Conservation (phyloP, 1,140 invertebrate species). For the Cotesia chilonis region DNA sequence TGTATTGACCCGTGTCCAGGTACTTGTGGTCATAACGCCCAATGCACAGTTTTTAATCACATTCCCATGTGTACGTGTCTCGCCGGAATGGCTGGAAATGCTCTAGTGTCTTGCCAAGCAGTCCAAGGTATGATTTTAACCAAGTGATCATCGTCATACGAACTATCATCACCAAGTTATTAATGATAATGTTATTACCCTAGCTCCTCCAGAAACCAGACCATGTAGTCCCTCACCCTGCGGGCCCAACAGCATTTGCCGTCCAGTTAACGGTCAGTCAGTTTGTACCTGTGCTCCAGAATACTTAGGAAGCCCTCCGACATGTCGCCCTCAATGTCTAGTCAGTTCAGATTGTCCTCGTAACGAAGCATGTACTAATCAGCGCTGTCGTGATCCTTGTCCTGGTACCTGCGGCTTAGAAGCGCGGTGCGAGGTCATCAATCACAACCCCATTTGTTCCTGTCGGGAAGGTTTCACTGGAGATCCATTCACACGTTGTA, state of each 20-base stretch:
- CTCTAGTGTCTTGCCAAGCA: constrained; percentile 70
- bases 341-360: constrained; percentile 73
- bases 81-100: constrained; percentile 70
- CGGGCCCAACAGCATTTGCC: constrained; percentile 74
- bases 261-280: constrained; percentile 69
- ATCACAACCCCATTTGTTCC: constrained; percentile 72
- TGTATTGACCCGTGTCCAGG: constrained; percentile 76
- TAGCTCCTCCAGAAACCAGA: background rate
- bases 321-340: constrained; percentile 76
- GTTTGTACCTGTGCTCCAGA: constrained; percentile 75
- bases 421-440: constrained; percentile 72
- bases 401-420: constrained; percentile 74
- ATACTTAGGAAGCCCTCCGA: constrained; percentile 74
- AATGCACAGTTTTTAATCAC: constrained; percentile 76
- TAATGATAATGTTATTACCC: constrained; percentile 3
- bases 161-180: constrained; percentile 23
- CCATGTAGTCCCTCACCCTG: constrained; percentile 56
- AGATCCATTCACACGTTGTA: constrained; percentile 67
- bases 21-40: constrained; percentile 73
- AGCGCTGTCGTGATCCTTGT: constrained; percentile 77
- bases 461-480: constrained; percentile 70
- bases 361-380: constrained; percentile 74
- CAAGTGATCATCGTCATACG: constrained; percentile 38
- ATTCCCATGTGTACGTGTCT: constrained; percentile 76
- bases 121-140: constrained; percentile 46